These are phyloP conservation scores for Noctua janthina DNA, from an alignment of 2,888 invertebrate species.

Conservation along the genomic window DNA sequence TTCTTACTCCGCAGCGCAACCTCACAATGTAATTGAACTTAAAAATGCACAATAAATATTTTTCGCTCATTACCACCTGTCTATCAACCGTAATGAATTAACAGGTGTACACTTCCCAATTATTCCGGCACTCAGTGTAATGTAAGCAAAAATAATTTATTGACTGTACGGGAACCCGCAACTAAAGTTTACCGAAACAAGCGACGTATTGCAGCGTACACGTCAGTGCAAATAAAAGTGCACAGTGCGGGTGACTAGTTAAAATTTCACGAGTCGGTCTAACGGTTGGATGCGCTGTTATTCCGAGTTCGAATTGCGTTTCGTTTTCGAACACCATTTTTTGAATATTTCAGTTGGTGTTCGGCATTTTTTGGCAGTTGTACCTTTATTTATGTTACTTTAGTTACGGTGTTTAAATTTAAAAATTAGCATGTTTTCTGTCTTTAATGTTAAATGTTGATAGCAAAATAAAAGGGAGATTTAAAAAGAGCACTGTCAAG, in stretches of 20 bases:
- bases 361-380: slow-evolving; percentile 27
- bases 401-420: neutral
- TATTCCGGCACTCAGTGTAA: slow-evolving; percentile 68
- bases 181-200: slow-evolving; percentile 66
- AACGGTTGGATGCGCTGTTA: slow-evolving; percentile 70
- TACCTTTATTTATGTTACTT: slow-evolving; percentile 45
- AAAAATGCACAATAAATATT: slow-evolving; percentile 53
- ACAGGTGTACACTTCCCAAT: slow-evolving; percentile 64
- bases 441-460: neutral
- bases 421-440: neutral
- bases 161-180: slow-evolving; percentile 57
- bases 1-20: slow-evolving; percentile 3
- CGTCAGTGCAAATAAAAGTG: slow-evolving; percentile 82
- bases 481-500: neutral
- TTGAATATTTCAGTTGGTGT: slow-evolving; percentile 70
- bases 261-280: slow-evolving; percentile 82
- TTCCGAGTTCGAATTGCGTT: slow-evolving; percentile 68
- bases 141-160: slow-evolving; percentile 72
- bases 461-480: neutral
- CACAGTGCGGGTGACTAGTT: slow-evolving; percentile 75
- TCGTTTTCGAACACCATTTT: slow-evolving; percentile 66
- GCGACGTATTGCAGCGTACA: slow-evolving; percentile 71
- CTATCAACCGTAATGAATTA: slow-evolving; percentile 59
- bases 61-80: slow-evolving; percentile 55
- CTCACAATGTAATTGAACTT: slow-evolving; percentile 45